Conservation (phyloP, 2,113 vertebrate species). For the Anhinga anhinga region DNA sequence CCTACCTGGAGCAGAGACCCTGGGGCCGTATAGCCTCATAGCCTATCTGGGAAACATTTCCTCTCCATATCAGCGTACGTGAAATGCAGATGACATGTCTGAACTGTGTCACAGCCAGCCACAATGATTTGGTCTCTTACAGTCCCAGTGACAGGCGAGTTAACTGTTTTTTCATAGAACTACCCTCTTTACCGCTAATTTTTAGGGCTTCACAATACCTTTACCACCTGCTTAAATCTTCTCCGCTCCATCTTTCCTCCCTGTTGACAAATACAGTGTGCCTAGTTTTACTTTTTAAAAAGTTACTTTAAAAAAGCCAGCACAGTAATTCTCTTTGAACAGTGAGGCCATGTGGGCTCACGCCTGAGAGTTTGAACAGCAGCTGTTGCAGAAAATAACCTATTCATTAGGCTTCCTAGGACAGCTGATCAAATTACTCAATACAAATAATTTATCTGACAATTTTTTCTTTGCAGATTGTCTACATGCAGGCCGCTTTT, state of each 20-base stretch:
- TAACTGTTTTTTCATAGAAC: background rate
- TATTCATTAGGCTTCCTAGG: conserved; percentile 52
- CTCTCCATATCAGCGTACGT: accelerated
- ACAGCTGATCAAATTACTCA: conserved; percentile 38
- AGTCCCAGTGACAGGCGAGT: background rate
- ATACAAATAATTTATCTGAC: conserved; percentile 59
- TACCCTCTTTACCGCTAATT: background rate
- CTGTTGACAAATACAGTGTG: background rate
- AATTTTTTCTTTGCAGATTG: background rate
- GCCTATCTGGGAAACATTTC: background rate
- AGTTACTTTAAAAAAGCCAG: background rate
- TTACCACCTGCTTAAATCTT: background rate
- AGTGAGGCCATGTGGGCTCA: background rate
- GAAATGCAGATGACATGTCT: background rate
- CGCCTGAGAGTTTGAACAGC: conserved; percentile 29
- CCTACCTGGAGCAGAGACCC: background rate
- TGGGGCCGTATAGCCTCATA: background rate
- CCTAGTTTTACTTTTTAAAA: background rate
- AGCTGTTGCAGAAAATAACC: conserved; percentile 55
- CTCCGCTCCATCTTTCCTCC: background rate
- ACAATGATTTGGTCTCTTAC: background rate
- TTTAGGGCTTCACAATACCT: background rate
- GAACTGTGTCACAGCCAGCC: background rate
- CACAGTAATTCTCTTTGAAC: conserved; percentile 28
- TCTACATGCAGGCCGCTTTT: background rate